A percentile compares a stretch with the other conserved stretches of the same genome.
Evolutionary conservation across 2,797 vertebrate species (phyloP).

Genomic region (Neosilurus mollespiculum): DNA sequence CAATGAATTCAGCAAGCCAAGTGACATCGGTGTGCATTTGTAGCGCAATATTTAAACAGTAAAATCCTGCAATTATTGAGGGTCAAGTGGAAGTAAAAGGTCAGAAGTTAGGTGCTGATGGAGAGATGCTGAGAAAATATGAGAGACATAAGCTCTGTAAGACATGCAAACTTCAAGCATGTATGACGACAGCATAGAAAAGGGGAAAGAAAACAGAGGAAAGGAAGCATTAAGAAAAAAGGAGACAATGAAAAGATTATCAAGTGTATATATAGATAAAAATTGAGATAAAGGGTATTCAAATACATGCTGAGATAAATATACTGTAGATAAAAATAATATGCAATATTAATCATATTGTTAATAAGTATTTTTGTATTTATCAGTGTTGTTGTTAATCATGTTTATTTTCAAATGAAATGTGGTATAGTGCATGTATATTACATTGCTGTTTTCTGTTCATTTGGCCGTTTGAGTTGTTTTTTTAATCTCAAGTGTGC

Average conservation of each 20-base stretch:
- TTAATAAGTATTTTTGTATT: background rate
- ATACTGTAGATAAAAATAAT: no score
- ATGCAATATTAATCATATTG: background rate
- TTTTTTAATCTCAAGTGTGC: constrained; percentile 46
- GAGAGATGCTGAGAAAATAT: constrained; percentile 7
- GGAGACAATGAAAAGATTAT: background rate
- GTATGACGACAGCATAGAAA: background rate
- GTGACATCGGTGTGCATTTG: background rate
- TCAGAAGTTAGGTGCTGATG: background rate
- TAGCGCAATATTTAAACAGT: background rate
- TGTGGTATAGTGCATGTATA: background rate
- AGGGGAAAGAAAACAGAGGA: background rate
- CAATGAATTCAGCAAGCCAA: background rate
- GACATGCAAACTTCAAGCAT: background rate
- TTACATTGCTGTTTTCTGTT: background rate
- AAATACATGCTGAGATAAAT: no score
- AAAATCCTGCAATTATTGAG: background rate
- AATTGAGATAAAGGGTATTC: background rate
- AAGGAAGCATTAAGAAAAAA: background rate
- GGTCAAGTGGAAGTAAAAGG: background rate
- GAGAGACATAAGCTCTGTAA: background rate
- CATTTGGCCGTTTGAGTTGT: background rate
- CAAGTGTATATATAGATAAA: background rate
- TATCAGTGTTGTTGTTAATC: background rate
- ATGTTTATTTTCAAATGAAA: background rate